Conservation (phyloP, 2,113 vertebrate genomes). For the Siniperca knerii region DNA sequence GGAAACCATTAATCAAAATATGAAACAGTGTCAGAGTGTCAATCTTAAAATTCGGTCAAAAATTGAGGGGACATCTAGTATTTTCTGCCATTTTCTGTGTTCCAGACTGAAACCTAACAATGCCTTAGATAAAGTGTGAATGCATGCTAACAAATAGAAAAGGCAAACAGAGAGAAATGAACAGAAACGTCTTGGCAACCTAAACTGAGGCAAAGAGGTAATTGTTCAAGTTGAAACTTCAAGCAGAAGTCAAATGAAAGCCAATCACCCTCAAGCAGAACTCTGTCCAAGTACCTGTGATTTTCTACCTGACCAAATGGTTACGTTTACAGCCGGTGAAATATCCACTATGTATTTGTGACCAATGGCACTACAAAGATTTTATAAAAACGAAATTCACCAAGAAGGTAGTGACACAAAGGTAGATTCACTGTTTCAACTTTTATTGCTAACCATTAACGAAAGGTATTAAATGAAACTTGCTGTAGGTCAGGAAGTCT, state of each 20-base stretch:
- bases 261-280: neutral
- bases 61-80: neutral
- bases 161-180: neutral
- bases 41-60: neutral
- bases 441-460: neutral
- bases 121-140: constrained; percentile 7
- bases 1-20: constrained; percentile 3
- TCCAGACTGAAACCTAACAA: constrained; percentile 2
- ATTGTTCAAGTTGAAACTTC: neutral
- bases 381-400: neutral
- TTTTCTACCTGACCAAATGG: neutral
- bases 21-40: neutral
- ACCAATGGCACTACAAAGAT: neutral
- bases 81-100: neutral
- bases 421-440: neutral
- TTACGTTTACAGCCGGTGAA: neutral
- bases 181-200: constrained; percentile 3
- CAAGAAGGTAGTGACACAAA: neutral
- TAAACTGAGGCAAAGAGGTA: neutral
- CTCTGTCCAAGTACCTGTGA: neutral
- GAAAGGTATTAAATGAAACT: neutral
- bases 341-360: neutral
- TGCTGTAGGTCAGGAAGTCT: neutral
- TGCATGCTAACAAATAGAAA: neutral
- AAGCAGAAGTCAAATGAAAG: neutral